Base-by-base conservation (phyloP, 2,113 vertebrate species). In the Dipodomys merriami region DNA sequence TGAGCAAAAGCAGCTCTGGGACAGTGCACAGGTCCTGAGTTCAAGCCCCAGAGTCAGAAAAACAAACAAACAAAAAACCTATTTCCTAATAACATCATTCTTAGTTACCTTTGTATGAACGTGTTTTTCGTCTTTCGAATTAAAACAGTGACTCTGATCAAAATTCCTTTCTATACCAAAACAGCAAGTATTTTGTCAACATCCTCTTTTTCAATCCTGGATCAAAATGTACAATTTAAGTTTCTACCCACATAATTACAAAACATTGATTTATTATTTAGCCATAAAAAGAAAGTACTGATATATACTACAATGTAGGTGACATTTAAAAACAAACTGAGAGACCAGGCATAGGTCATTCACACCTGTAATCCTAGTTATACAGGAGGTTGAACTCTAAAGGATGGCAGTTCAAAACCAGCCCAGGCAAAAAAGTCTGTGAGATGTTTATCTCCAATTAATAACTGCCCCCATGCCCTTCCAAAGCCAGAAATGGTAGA, bases 121-220 rank as follows among this genome's bases (percentile, higher is more conserved):
- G 7, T 30, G 9, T 69, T n/a, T 44, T 62, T 71, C 76, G 29
- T 88, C 6, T 93, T 88, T 33, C 23, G 49, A 85, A 18, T 23
- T 69, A 76, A 27, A 60, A 49, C 16, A 86, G 25, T 72, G 78
- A 7, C 39, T 88, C 53, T 90, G 74, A 81, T 35, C 64, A 89
- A 29, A 30, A 57, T 46, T 93, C 57, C 53, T 87, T 69, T 92
- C 71, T 77, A n/a, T 67, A 92, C 84, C 30, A 89, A 87, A 88
- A 29, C 62, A 92, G 86, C 27, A 89, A 87, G 84, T 67, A 87
- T 73, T 87, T 92, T 90, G 67, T 65, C 68, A 82, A 71, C 27
- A 44, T n/a, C 53, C 68, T 53, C 35, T 95, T 92, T 64, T 92
- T 84, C n/a, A 83, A 62, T 62, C 22, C 86, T 91, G 57, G 91